Base-by-base conservation (phyloP, 2,113 vertebrate species). In the Grallaria varia region DNA sequence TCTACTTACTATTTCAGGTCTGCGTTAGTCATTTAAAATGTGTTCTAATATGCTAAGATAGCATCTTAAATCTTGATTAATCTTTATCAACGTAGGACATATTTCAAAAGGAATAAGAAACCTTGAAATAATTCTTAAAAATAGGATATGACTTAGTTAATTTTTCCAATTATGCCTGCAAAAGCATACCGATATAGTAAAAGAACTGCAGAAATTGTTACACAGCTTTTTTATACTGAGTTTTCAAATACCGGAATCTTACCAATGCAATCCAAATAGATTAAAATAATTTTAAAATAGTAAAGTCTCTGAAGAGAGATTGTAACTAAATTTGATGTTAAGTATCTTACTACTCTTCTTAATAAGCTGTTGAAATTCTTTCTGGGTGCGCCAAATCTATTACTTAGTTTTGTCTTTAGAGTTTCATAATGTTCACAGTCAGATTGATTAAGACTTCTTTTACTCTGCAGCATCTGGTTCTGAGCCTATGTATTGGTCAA, bases 401-500 rank as follows among this genome's bases (percentile, higher is more conserved):
- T 59, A 14, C 14, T 76, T 59, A 6, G 1, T n/a, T 78, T 91
- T 86, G 15, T 69, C 12, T 45, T 72, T 56, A 9, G 63, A 66
- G 21, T 58, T 91, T 80, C 35, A 56, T 82, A 44, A 72, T 47
- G 17, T 74, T 82, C 24, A 31, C 31, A 40, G 40, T 63, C 67
- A 73, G 68, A 44, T 86, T 77, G 86, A 85, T 75, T 76, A 53
- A 74, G 39, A 42, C 15, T 60, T 91, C 14, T 91, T 40, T 85
- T 60, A 90, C 93, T 97, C 52, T 81, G 28, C 95, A 99, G 99
- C 98, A 37, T 99, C 99, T 91, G 99, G 98, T 14, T 98, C 98
- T 81, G 99, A 99, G 94, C 99, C 99, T 42, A 99, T 99, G 99
- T 99, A 98, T 90, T 99, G 99, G 99, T 99, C 99, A 89, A 99